phyloP scores from a whole-genome alignment of 2,797 vertebrate species.

The Acanthurus lineatus region DNA sequence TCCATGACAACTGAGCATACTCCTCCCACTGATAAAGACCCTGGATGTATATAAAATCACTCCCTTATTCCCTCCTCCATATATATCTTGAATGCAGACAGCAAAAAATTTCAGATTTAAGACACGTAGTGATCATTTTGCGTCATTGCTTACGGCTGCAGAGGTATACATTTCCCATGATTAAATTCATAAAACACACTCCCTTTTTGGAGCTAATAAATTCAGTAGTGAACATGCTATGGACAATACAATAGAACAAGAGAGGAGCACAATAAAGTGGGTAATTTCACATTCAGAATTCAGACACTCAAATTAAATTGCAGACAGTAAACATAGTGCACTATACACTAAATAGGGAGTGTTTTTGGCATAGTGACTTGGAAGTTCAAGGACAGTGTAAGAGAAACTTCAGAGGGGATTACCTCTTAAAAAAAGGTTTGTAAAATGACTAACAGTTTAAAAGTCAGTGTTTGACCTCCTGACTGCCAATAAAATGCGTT shows the following conservation, averaged over 20 bases:
- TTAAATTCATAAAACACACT: not conserved
- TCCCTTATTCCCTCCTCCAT: not conserved
- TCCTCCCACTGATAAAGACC: not conserved
- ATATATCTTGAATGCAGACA: not conserved
- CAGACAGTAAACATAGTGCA: not conserved
- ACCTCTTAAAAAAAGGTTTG: not conserved
- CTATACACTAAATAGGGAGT: not conserved
- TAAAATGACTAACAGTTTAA: not conserved
- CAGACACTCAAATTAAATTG: not conserved
- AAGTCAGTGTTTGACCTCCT: not conserved
- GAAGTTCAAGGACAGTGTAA: too few species aligned
- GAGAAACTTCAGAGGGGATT: not conserved
- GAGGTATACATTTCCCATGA: not conserved
- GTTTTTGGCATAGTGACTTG: not conserved
- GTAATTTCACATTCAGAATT: not conserved
- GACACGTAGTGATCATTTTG: not conserved
- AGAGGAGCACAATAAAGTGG: too few species aligned
- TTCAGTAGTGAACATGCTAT: not conserved
- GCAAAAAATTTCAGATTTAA: not conserved
- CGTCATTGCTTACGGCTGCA: not conserved
- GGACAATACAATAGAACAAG: too few species aligned
- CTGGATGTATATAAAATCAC: not conserved
- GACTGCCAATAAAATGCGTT: not conserved
- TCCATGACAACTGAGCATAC: not conserved
- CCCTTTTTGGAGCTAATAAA: not conserved